phyloP scores from a whole-genome alignment of 2,888 invertebrate genomes.

The Clistopyga incitator region DNA sequence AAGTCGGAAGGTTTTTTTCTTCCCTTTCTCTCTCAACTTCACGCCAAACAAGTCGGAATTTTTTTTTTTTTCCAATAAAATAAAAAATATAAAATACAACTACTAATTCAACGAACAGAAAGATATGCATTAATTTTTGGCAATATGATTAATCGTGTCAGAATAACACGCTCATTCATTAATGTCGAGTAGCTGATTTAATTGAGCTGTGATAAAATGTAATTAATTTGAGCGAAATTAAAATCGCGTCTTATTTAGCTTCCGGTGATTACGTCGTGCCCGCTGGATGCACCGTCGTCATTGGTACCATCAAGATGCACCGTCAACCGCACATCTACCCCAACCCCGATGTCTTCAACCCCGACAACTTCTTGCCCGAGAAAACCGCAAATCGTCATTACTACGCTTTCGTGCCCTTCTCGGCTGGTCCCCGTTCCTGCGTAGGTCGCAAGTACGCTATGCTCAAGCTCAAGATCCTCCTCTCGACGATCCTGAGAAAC shows the following conservation, averaged over 20 bases:
- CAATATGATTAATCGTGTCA: neutral
- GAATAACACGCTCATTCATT: neutral
- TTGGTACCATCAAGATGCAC: conserved; percentile 89
- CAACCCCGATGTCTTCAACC: conserved; percentile 90
- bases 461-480: conserved; percentile 90
- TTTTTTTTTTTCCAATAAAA: too few species aligned
- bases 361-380: conserved; percentile 92
- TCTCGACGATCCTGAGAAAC: conserved; percentile 90
- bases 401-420: conserved; percentile 92
- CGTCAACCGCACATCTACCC: conserved; percentile 88
- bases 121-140: neutral
- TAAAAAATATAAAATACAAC: too few species aligned
- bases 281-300: conserved; percentile 89
- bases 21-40: neutral
- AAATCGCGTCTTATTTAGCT: conserved; percentile 81
- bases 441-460: conserved; percentile 93
- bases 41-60: neutral
- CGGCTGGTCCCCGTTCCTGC: conserved; percentile 92
- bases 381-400: conserved; percentile 91
- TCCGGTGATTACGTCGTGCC: conserved; percentile 89
- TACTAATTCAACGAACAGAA: neutral
- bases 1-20: conserved; percentile 66
- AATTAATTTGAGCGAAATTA: neutral
- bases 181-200: neutral
- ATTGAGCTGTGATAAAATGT: neutral